Percentiles rank a stretch among this genome's conserved stretches.
These are phyloP conservation scores for Aphaenogaster rudis DNA, from an alignment of 1,140 invertebrate genomes.

Conservation along the genomic window DNA sequence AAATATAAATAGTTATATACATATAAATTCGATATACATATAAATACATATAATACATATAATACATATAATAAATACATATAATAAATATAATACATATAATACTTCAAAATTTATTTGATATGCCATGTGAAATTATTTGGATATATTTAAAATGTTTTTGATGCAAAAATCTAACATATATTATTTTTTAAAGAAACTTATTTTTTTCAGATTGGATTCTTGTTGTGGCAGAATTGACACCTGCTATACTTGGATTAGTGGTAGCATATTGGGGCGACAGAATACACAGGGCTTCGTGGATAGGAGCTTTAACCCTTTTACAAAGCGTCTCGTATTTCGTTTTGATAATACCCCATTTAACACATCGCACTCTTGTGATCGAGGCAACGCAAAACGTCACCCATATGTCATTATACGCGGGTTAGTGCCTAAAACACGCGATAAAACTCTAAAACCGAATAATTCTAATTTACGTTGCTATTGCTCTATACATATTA, in stretches of 20 bases:
- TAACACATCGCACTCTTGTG: slow-evolving; percentile 82
- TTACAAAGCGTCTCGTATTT: slow-evolving; percentile 87
- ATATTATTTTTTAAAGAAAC: not conserved
- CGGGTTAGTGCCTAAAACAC: slow-evolving; percentile 72
- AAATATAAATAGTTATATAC: too few species aligned
- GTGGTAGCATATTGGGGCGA: slow-evolving; percentile 88
- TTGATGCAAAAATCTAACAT: not conserved
- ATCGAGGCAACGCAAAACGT: slow-evolving; percentile 79
- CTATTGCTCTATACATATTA: not conserved
- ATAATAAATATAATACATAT: too few species aligned
- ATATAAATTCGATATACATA: not conserved
- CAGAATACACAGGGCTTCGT: slow-evolving; percentile 88
- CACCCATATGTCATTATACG: slow-evolving; percentile 82
- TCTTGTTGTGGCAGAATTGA: slow-evolving; percentile 87
- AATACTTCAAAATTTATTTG: not conserved
- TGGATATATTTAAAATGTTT: not conserved
- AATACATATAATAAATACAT: too few species aligned
- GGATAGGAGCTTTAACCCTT: slow-evolving; percentile 88
- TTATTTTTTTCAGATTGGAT: slow-evolving; percentile 87
- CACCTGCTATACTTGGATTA: slow-evolving; percentile 87
- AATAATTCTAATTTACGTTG: not conserved
- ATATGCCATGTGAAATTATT: not conserved
- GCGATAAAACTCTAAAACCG: not conserved
- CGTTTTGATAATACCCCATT: slow-evolving; percentile 88
- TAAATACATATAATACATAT: too few species aligned